These are phyloP conservation scores for Nothobranchius furzeri DNA, from an alignment of 2,113 vertebrate species.

Conservation along the genomic window DNA sequence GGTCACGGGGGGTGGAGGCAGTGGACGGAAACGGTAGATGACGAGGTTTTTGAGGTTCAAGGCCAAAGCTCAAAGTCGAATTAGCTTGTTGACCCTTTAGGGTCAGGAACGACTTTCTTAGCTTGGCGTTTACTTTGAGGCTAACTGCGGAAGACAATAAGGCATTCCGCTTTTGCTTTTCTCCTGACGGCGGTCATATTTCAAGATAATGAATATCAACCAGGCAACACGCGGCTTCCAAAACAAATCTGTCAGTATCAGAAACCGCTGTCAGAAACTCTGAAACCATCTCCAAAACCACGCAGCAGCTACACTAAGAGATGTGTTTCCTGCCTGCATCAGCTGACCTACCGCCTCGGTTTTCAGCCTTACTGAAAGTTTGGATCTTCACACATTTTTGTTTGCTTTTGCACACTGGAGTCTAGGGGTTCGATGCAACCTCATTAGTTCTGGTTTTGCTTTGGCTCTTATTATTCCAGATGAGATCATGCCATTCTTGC, in stretches of 20 bases:
- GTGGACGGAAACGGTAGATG: slow-evolving; percentile 50
- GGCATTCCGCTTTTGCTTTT: slow-evolving; percentile 3
- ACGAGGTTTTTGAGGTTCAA: slow-evolving; percentile 50
- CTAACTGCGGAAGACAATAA: background rate
- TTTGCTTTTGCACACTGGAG: too few relatives aligned
- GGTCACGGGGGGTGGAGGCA: slow-evolving; percentile 58
- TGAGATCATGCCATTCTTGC: too few relatives aligned
- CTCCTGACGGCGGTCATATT: slow-evolving; percentile 37
- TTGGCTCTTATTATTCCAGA: too few relatives aligned
- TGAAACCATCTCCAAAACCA: background rate
- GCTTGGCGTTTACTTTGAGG: background rate
- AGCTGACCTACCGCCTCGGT: too few relatives aligned
- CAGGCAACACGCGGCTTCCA: slow-evolving; percentile 23
- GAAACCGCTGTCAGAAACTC: slow-evolving; percentile 44
- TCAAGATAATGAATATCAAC: slow-evolving; percentile 38
- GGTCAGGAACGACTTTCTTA: slow-evolving; percentile 3
- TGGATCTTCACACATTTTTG: too few relatives aligned
- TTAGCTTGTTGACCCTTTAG: slow-evolving; percentile 12
- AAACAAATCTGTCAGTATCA: slow-evolving; percentile 40
- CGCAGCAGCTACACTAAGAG: background rate
- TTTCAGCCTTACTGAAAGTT: too few relatives aligned
- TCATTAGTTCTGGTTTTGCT: too few relatives aligned
- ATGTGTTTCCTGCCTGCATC: slow-evolving; percentile 10
- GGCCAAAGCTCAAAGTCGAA: slow-evolving; percentile 44
- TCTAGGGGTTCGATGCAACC: too few relatives aligned